phyloP scores from a whole-genome alignment of 2,113 vertebrate genomes.

The Brienomyrus longianalis region DNA sequence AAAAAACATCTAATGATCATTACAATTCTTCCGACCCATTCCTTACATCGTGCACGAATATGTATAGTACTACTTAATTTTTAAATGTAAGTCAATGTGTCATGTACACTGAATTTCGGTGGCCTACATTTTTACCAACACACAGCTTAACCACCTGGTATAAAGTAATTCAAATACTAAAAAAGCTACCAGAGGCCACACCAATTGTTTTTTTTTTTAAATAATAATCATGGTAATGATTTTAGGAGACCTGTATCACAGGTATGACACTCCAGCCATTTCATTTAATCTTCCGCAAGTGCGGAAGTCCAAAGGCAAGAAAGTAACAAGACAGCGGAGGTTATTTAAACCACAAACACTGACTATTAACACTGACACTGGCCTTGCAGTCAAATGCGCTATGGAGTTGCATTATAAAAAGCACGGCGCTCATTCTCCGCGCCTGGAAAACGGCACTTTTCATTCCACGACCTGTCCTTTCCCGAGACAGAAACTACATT shows the following conservation, averaged over 20 bases:
- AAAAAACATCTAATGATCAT: neutral
- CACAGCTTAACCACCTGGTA: slow-evolving; percentile 54
- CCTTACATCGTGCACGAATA: neutral
- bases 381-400: neutral
- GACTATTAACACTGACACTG: slow-evolving; percentile 2
- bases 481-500: neutral
- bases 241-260: neutral
- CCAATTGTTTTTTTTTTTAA: too few relatives aligned
- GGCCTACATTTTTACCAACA: slow-evolving; percentile 52
- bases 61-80: neutral
- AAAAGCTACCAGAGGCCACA: neutral
- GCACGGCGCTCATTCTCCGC: neutral
- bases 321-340: slow-evolving; percentile 8
- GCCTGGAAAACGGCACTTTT: neutral
- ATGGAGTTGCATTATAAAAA: neutral
- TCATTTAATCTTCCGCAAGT: neutral
- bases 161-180: slow-evolving; percentile 33
- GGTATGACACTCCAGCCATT: neutral
- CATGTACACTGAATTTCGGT: neutral
- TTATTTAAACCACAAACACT: slow-evolving; percentile 14
- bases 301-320: neutral
- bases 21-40: neutral
- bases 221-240: neutral
- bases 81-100: neutral
- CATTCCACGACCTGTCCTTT: neutral